A percentile compares a stretch with the other conserved stretches of the same genome.
These are phyloP conservation scores for Betta splendens DNA, from an alignment of 2,797 vertebrate species.

Conservation along the genomic window DNA sequence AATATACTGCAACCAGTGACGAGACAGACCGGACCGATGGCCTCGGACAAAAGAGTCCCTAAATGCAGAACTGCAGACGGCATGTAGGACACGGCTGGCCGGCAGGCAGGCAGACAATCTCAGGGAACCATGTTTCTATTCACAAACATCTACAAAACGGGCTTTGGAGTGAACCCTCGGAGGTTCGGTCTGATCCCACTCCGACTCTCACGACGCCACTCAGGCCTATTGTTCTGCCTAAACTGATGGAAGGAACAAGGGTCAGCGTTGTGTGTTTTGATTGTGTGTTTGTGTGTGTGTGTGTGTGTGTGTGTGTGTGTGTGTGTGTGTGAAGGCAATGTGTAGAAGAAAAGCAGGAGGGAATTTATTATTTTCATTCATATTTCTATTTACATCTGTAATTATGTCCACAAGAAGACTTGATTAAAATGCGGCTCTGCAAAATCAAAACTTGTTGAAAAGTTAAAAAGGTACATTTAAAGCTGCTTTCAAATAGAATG, in stretches of 20 bases:
- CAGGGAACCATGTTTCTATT: constrained; percentile 54
- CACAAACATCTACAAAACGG: constrained; percentile 61
- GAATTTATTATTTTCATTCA: neutral
- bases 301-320: constrained; percentile 11
- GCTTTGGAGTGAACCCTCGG: constrained; percentile 46
- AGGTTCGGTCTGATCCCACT: constrained; percentile 65
- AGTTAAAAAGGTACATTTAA: neutral
- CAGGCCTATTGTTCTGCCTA: constrained; percentile 60
- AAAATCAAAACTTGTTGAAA: neutral
- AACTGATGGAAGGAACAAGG: constrained; percentile 39
- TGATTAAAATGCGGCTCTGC: neutral
- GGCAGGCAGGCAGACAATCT: constrained; percentile 47
- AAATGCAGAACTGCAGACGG: constrained; percentile 34
- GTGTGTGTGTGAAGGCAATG: constrained; percentile 8
- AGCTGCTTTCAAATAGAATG: no score
- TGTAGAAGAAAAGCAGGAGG: neutral
- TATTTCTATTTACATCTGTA: neutral
- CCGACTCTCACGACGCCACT: constrained; percentile 58
- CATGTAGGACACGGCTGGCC: constrained; percentile 49
- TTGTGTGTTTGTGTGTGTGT: constrained; percentile 10
- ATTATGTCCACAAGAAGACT: neutral
- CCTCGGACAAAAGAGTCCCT: neutral
- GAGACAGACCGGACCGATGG: neutral
- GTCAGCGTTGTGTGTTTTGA: constrained; percentile 24
- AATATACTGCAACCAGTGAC: neutral